Base-by-base conservation (phyloP, 2,888 invertebrate species). In the Pseudoips prasinana region DNA sequence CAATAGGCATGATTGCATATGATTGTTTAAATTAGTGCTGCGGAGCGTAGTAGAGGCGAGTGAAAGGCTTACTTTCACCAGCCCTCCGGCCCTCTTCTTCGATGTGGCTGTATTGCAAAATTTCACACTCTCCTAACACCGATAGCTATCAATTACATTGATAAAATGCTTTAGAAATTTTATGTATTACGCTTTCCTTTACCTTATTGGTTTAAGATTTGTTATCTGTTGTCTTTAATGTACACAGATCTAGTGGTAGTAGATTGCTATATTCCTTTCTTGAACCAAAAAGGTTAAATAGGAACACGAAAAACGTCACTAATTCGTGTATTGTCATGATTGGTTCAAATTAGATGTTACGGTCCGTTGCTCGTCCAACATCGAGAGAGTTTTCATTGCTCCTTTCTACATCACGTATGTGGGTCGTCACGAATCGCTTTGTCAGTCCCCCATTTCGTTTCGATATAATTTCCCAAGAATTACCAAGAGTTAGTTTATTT, bases 31-130 rank as follows among this genome's bases (percentile, higher is more conserved):
- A 76, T 78, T 67, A 73, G 71, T 67, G 54, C 60, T 61, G 60
- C 64, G 51, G 50, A 62, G 66, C 63, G 63, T 61, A 58, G 71
- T 65, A 73, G 59, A 64, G 52, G 56, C 58, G 64, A 84, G 87
- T 83, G 87, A 88, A 86, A 87, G 87, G 82, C 78, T 53, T 58
- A 76, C 88, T 88, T 88, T 88, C 87, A 79, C 85, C 68, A 69
- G 81, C 87, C 86, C 87, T 86, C 60, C 68, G 79, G 81, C 81
- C 82, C 80, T 84, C 71, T 57, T 56, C 64, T 65, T 64, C 69
- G 65, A 67, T 71, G 65, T 67, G 64, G 66, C 66, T 76, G 70
- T 74, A 72, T 78, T 77, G 82, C 84, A 74, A 78, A 84, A 80
- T 79, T 82, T 84, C 77, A 79, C 86, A 81, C 79, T 73, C 71